Base-by-base conservation (phyloP, 1,140 invertebrate genomes). In the Tigriopus japonicus region DNA sequence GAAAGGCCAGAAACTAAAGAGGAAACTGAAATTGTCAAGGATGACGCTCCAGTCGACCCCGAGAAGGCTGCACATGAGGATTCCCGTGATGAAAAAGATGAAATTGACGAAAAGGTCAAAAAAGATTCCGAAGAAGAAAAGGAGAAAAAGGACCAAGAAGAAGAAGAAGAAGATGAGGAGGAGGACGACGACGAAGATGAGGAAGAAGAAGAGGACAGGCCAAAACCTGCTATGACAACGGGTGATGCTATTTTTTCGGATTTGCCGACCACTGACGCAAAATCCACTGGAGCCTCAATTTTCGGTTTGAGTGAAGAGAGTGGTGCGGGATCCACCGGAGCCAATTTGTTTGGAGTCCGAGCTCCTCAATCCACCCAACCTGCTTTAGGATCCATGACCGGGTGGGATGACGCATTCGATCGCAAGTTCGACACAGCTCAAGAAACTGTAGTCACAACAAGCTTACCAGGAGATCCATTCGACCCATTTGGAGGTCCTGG, bases 171-270 rank as follows among this genome's bases (percentile, higher is more conserved):
- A 59, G 42, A 59, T n/a, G 43, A 59, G 9, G 41, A 59, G 23
- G 42, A 54, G 14, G 42, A 52, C 3, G 41, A 28, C 28, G 55
- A 40, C 35, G 43, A 52, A n/a, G 58, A 60, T 56, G 58, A 52
- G 42, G 58, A 24, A 1, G 41, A 60, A 52, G 58, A 60, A 1
- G 58, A 42, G 6, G 45, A 53, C 6, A 6, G 2, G 6, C 15
- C 51, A 3, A 23, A 17, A 58, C 3, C n/a, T 1, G 13, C 21
- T 3, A 40, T 17, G 42, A n/a, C 55, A 35, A 41, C 59, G 52
- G 59, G 59, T 14, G 59, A 61, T 40, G 59, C 59, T 19, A 56
- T 61, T 40, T 61, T 61, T 51, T 17, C 59, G n/a, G 59, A 61
- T 41, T 21, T 61, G 19, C 59, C 59, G n/a, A 17, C 43, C 1